Evolutionary conservation across 1,140 invertebrate genomes (phyloP), one percentile per base, ranked within the genome.

Genomic region (Adelges cooleyi): DNA sequence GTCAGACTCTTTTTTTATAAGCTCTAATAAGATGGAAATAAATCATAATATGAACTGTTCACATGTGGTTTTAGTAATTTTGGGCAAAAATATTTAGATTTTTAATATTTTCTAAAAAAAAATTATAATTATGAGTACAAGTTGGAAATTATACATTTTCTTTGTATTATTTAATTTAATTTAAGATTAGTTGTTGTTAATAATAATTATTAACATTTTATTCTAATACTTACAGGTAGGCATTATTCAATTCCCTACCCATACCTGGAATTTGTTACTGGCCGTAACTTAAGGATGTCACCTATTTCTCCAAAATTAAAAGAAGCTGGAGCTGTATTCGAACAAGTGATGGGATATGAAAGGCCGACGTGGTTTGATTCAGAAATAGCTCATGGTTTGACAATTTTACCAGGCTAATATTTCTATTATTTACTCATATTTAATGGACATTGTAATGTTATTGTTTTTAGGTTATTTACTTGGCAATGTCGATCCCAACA

Each of bases 321-420:
- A 72, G 86, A 90, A 73, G 88, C 87, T 36, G 95, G 95, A 1
- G 96, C 92, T n/a, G 86, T 95, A 11, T 99, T 98, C 78, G 92
- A 92, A 9, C 94, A 98, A 76, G 92, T 92, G 25, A 98, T 98
- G 92, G 95, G 95, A 1, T 99, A 98, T 75, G 96, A 99, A 75
- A 79, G 95, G 69, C 91, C 95, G 0, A 84, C 90, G 38, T 98
- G 90, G 83, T 99, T 97, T 77, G 84, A 90, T 68, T 73, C 75
- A 25, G 44, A 46, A 13, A 23, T 62, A 25, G 29, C 49, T 4
- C 42, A 48, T 29, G 42, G 56, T 62, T 48, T 15, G 42, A 38
- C 36, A 44, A 44, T 44, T 17, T 44, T 8, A 17, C 15, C 15
- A 44, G 15, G 6, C 13, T 6, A 38, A 38, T 8, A 38, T 38